Conservation (phyloP, 2,113 vertebrate genomes). For the Ramphastos sulfuratus region DNA sequence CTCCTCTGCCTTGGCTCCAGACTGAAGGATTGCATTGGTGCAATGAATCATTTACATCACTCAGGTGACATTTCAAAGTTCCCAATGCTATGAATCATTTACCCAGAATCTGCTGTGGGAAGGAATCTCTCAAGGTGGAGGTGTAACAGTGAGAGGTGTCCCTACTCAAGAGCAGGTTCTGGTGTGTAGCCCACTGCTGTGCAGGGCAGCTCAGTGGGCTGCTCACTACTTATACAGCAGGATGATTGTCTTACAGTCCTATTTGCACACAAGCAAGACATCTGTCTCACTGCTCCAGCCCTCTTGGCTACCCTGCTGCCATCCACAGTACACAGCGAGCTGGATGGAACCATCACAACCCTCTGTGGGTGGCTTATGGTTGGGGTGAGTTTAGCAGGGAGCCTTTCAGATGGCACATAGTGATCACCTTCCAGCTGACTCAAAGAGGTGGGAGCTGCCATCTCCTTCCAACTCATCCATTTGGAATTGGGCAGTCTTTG, state of each 20-base stretch:
- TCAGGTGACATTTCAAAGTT: neutral
- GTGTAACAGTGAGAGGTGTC: neutral
- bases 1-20: neutral
- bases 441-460: neutral
- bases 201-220: neutral
- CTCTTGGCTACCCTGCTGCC: neutral
- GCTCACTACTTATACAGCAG: too few species aligned
- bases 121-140: neutral
- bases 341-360: neutral
- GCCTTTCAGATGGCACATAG: neutral
- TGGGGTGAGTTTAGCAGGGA: neutral
- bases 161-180: neutral
- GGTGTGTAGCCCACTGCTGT: neutral
- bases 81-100: neutral
- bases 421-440: neutral
- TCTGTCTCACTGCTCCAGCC: neutral
- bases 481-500: neutral
- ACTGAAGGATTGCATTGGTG: too few species aligned
- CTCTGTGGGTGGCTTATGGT: neutral
- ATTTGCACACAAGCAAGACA: neutral
- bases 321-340: neutral
- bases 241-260: too few species aligned
- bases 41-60: neutral
- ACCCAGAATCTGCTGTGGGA: neutral
- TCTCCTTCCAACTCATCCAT: neutral